Conservation (phyloP, 2,888 invertebrate species). For the Bruchidius siliquastri region DNA sequence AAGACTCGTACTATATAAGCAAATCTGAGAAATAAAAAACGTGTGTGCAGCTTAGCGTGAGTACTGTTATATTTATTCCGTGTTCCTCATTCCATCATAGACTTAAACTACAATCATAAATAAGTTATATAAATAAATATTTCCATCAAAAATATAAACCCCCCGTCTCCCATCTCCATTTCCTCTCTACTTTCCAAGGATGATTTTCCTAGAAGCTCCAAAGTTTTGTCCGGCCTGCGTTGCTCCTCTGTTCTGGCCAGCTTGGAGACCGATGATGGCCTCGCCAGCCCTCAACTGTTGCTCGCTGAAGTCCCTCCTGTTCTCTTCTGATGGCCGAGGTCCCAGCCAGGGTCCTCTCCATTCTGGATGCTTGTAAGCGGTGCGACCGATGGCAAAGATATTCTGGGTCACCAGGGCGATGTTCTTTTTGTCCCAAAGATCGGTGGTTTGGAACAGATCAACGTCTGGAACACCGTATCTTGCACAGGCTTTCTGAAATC, state of each 20-base stretch:
- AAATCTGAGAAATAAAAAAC: neutral
- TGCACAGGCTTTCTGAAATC: slow-evolving; percentile 77
- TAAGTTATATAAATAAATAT: neutral
- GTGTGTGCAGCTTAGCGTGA: neutral
- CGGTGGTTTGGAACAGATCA: slow-evolving; percentile 88
- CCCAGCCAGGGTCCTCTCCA: slow-evolving; percentile 80
- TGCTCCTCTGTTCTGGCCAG: slow-evolving; percentile 80
- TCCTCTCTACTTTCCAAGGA: slow-evolving; percentile 63
- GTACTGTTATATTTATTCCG: neutral
- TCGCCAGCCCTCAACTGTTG: slow-evolving; percentile 80
- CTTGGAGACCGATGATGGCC: slow-evolving; percentile 79
- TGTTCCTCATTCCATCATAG: neutral
- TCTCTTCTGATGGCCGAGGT: slow-evolving; percentile 81
- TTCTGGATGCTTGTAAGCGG: slow-evolving; percentile 79
- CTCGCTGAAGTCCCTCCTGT: slow-evolving; percentile 75
- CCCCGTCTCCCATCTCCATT: neutral
- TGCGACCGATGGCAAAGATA: slow-evolving; percentile 82
- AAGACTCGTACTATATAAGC: no score
- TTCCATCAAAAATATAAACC: neutral
- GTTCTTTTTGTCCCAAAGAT: slow-evolving; percentile 87
- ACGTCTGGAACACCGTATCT: slow-evolving; percentile 81
- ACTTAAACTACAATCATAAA: neutral
- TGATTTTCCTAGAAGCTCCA: slow-evolving; percentile 78
- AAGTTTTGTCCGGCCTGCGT: slow-evolving; percentile 83
- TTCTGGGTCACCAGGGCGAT: slow-evolving; percentile 83